Evolutionary conservation across 2,888 invertebrate species (phyloP).

Genomic region (Zygogramma bicolorata): DNA sequence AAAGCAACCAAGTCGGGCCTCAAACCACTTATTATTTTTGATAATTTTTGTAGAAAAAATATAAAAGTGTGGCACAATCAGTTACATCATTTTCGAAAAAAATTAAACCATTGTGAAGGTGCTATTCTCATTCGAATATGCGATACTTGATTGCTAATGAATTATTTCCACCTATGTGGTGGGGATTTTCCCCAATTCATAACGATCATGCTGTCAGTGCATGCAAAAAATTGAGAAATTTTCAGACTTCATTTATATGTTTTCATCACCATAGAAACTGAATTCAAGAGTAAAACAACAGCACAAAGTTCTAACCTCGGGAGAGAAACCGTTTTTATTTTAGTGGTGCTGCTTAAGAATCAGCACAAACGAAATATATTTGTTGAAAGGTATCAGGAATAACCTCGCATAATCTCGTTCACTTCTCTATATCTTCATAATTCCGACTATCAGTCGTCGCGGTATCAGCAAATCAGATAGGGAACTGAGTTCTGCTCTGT

Average conservation of each 20-base stretch:
- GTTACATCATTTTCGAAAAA: neutral
- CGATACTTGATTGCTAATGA: neutral
- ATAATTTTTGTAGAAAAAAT: neutral
- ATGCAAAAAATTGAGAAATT: neutral
- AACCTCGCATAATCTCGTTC: neutral
- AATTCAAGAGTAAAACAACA: neutral
- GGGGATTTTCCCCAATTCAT: neutral
- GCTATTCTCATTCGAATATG: neutral
- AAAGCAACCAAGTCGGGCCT: neutral
- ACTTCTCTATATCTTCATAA: neutral
- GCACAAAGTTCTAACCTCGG: slow-evolving; percentile 8
- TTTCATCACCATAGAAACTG: neutral
- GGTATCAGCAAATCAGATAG: neutral
- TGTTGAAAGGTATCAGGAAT: neutral
- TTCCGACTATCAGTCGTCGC: neutral
- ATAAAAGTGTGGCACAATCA: neutral
- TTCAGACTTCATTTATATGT: neutral
- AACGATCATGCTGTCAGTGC: neutral
- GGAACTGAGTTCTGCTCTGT: neutral
- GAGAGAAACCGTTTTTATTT: slow-evolving; percentile 18
- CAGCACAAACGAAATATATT: neutral
- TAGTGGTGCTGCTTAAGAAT: slow-evolving; percentile 13
- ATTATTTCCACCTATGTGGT: neutral
- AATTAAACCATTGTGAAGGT: neutral
- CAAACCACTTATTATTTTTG: neutral